These are phyloP conservation scores for Scortum barcoo DNA, from an alignment of 2,113 vertebrate genomes.

Conservation along the genomic window DNA sequence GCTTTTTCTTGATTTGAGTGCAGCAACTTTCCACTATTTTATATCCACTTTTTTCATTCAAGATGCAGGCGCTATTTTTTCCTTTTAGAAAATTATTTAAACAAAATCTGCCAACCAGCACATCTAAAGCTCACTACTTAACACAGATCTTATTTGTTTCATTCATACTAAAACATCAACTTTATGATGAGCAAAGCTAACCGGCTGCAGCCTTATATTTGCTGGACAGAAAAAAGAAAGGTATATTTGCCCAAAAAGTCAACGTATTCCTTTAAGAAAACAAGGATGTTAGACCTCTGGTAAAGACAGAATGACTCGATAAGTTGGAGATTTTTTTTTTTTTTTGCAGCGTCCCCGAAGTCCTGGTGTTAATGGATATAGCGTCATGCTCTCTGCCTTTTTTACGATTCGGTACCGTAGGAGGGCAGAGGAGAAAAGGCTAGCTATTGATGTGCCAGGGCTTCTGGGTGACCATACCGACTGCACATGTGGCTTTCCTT, in stretches of 20 bases:
- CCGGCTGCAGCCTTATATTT: neutral
- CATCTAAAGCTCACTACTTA: neutral
- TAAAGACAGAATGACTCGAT: neutral
- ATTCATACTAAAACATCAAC: neutral
- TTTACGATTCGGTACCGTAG: conserved; percentile 56
- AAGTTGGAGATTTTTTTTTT: conserved; percentile 4
- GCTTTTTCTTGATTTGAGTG: conserved; percentile 23
- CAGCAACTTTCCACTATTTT: neutral
- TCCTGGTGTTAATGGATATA: conserved; percentile 43
- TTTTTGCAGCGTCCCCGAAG: neutral
- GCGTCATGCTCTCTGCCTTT: conserved; percentile 57
- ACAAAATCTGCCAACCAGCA: neutral
- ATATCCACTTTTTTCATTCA: neutral
- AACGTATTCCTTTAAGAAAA: neutral
- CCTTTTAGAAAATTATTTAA: neutral
- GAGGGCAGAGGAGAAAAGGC: conserved; percentile 68
- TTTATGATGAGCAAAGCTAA: conserved; percentile 5
- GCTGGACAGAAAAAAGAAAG: neutral
- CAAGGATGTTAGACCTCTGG: neutral
- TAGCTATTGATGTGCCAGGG: conserved; percentile 59
- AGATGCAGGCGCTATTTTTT: neutral
- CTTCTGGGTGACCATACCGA: conserved; percentile 61
- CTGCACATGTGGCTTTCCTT: conserved; percentile 69
- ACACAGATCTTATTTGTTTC: neutral
- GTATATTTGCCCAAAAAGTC: neutral